Evolutionary conservation across 2,888 invertebrate genomes (phyloP).

Genomic region (Macrosiphum euphorbiae): DNA sequence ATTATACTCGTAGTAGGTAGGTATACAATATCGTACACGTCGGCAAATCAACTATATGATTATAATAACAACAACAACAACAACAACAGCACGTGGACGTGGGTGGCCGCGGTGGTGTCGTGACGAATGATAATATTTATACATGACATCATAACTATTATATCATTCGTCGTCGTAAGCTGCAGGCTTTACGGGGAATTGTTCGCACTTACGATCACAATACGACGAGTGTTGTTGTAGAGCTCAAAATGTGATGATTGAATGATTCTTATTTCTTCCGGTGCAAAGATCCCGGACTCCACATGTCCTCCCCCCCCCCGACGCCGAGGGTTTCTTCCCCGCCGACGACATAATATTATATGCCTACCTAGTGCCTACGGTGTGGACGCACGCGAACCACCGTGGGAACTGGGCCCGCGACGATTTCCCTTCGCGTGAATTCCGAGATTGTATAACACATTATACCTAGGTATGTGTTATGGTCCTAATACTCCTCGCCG

Average conservation of each 20-base stretch:
- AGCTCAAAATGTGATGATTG: not conserved
- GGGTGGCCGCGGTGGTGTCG: not conserved
- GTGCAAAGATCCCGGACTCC: not conserved
- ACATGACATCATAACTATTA: not conserved
- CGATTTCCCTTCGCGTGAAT: slow-evolving; percentile 13
- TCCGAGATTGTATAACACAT: not conserved
- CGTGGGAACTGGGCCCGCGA: slow-evolving; percentile 40
- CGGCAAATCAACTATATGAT: not conserved
- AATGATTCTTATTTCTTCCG: not conserved
- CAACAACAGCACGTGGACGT: not conserved
- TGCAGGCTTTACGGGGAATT: not conserved
- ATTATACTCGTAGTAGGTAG: not conserved
- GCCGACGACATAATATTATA: not conserved
- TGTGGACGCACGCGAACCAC: not conserved
- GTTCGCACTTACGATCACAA: not conserved
- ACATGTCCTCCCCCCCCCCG: too few relatives aligned
- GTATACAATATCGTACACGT: not conserved
- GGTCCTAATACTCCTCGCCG: not conserved
- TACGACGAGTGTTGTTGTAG: not conserved
- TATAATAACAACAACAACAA: not conserved
- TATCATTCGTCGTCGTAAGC: not conserved
- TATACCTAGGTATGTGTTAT: not conserved
- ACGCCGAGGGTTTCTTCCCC: slow-evolving; percentile 16
- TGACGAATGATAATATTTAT: not conserved
- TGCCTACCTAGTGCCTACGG: not conserved